Evolutionary conservation across 2,797 vertebrate genomes (phyloP), one percentile per base, ranked within the genome.

Genomic region (Cacajao melanocephalus): DNA sequence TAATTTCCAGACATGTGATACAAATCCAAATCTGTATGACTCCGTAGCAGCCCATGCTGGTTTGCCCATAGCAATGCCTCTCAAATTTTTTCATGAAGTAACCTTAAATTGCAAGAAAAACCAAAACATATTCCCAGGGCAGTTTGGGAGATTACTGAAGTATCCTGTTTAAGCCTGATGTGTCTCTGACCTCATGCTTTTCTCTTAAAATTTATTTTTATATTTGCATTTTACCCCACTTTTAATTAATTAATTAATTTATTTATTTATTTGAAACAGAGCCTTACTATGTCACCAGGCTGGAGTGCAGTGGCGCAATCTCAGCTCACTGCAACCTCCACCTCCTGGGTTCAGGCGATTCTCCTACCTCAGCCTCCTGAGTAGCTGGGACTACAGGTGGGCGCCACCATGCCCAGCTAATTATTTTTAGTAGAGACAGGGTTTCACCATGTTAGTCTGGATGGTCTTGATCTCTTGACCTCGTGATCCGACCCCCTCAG

Each of bases 51-150:
- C 17, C 52, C 76, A 75, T 39, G 33, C 14, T 48, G 6, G 57
- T 78, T 84, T 85, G 48, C 20, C 81, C 28, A 20, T 41, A 85
- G 70, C 22, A 75, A 13, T 92, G 26, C 33, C 14, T 78, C 72
- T 96, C 84, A 73, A 94, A 57, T n/a, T 87, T 86, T 92, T 82
- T 76, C 83, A 83, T 52, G 7, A 39, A 44, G 41, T 58, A 87
- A 91, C 10, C 11, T 36, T 70, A 72, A 75, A 79, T 41, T 46
- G 14, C 50, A 92, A 79, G 33, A 6, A 36, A 83, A 88, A 88
- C 79, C 33, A 61, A 83, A 88, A 83, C 58, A 92, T 11, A 81
- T 46, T 52, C 41, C 28, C 39, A 57, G 15, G 50, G 26, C 24
- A 24, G 14, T 78, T 87, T 76, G 58, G n/a, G 24, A 44, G 44